These are phyloP conservation scores for Nothoprocta pentlandii DNA, from an alignment of 2,113 vertebrate species.

Conservation along the genomic window DNA sequence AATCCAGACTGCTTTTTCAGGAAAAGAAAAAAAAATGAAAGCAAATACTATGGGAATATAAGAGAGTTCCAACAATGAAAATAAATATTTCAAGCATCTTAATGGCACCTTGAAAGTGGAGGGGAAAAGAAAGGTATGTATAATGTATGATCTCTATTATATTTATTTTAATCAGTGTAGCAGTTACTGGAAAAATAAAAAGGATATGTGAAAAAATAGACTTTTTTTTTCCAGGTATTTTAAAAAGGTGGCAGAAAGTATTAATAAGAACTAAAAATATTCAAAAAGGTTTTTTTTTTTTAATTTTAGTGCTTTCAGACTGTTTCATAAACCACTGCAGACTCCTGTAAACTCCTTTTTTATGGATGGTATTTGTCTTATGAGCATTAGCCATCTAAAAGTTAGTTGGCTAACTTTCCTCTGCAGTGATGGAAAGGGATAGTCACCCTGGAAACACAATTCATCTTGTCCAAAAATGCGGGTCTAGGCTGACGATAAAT, in stretches of 20 bases:
- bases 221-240: not conserved
- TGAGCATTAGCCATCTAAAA: not conserved
- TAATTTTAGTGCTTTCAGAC: not conserved
- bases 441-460: not conserved
- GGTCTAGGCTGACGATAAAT: too few species aligned
- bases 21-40: not conserved
- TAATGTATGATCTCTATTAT: not conserved
- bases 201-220: not conserved
- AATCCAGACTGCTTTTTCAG: not conserved
- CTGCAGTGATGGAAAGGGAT: rapidly evolving
- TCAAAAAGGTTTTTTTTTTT: not conserved
- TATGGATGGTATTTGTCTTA: rapidly evolving
- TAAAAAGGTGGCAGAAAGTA: not conserved
- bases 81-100: not conserved
- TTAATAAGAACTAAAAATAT: not conserved
- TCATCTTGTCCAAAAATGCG: not conserved
- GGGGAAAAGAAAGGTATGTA: not conserved
- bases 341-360: not conserved
- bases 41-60: not conserved
- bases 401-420: not conserved
- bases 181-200: not conserved
- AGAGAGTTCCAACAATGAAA: not conserved
- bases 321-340: not conserved
- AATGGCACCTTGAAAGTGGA: not conserved
- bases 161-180: not conserved